phyloP scores from a whole-genome alignment of 1,140 invertebrate genomes.

The Formica selysi region DNA sequence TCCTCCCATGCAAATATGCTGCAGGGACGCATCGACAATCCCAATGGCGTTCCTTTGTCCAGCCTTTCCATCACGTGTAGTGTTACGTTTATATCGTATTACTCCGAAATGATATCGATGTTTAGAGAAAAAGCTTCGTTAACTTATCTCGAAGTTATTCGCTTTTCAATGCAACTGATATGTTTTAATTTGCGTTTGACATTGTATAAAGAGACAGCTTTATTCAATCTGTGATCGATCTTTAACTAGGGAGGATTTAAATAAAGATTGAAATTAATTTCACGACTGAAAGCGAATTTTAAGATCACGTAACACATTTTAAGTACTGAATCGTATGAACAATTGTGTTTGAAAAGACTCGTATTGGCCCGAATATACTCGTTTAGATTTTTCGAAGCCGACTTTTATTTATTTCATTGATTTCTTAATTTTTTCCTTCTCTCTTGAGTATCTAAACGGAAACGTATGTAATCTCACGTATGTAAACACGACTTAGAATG shows the following conservation, averaged over 20 bases:
- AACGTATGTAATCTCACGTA: background rate
- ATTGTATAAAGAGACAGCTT: too few species aligned
- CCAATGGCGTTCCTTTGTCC: conserved; percentile 48
- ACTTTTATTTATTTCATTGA: too few species aligned
- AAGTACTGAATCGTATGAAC: too few species aligned
- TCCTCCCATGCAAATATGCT: conserved; percentile 64
- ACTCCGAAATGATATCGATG: conserved; percentile 24
- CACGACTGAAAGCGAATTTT: too few species aligned
- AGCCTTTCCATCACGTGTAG: background rate
- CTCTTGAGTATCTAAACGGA: background rate
- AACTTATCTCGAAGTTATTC: background rate
- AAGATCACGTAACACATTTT: too few species aligned
- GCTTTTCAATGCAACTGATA: background rate
- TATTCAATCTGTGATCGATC: too few species aligned
- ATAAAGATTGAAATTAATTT: background rate
- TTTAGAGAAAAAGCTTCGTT: conserved; percentile 10
- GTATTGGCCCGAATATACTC: too few species aligned
- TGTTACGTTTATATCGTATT: conserved; percentile 11
- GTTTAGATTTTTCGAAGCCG: too few species aligned
- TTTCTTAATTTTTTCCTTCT: too few species aligned
- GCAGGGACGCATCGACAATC: conserved; percentile 54
- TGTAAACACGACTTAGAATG: background rate
- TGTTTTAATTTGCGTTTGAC: background rate
- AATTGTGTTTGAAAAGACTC: too few species aligned
- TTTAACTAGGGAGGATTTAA: background rate